Base-by-base conservation (phyloP, 1,140 invertebrate genomes). In the Elymnias hypermnestra region DNA sequence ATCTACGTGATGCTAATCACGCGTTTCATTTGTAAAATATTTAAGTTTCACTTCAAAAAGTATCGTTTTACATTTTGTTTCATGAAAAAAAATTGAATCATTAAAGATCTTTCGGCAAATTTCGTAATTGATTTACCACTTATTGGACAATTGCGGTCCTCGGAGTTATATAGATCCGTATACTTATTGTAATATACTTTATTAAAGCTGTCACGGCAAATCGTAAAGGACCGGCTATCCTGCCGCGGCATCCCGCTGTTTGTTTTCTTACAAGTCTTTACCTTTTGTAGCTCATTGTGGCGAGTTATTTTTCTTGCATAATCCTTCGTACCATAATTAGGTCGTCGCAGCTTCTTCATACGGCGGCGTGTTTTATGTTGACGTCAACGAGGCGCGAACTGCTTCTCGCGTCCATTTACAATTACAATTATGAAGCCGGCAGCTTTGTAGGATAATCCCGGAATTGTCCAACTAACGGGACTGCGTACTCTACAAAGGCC, bases 361-460 rank as follows among this genome's bases (percentile, higher is more conserved):
- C 42, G 14, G 53, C 66, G 65, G 64, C 57, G 50, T 51, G 44
- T 60, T 67, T 69, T 58, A 68, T 63, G 67, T 68, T 72, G 77
- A 74, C 74, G 72, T 65, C 74, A 81, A 28, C 72, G 72, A 82
- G 76, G 77, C 81, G 81, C 74, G 77, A 84, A 81, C 55, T 42
- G 55, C 62, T 72, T 69, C 65, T 67, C 71, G 73, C 72, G 59
- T 69, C 68, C 64, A 72, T 77, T 70, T 65, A 68, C 51, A 58
- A 56, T 63, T 49, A 71, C 66, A 60, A 60, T 61, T 60, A 63
- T 54, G 35, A 40, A 40, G 62, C 56, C 73, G 71, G 76, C 55
- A 22, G 62, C 77, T 84, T 76, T 82, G 74, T 57, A 36, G 76
- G 82, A 83, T 85, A 74, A 85, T 77, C 78, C 74, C 13, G 40